These are phyloP conservation scores for Distichodus sexfasciatus DNA, from an alignment of 2,797 vertebrate species.

Conservation along the genomic window DNA sequence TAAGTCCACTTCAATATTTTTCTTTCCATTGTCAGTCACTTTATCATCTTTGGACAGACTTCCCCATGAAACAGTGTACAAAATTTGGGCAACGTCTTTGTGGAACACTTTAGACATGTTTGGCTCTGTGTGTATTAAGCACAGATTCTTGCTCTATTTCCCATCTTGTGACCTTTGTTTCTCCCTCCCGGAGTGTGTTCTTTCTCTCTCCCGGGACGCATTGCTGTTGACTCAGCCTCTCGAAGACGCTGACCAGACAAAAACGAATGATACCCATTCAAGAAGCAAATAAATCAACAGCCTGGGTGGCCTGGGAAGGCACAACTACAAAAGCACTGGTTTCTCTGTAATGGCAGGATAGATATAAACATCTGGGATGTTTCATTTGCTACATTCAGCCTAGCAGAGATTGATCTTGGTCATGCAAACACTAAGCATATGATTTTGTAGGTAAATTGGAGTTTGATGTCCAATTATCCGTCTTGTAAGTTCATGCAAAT, in stretches of 20 bases:
- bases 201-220: neutral
- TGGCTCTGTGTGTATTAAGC: conserved; percentile 39
- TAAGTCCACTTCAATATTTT: too few relatives aligned
- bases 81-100: conserved; percentile 49
- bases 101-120: conserved; percentile 47
- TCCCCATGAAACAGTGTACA: too few relatives aligned
- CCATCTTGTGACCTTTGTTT: neutral
- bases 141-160: conserved; percentile 42
- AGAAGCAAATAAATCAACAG: conserved; percentile 10
- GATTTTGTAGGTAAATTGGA: neutral
- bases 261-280: neutral
- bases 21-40: too few relatives aligned
- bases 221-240: conserved; percentile 34
- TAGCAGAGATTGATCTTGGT: neutral
- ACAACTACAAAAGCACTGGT: neutral
- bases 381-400: neutral
- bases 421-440: neutral
- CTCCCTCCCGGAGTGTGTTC: neutral
- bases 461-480: too few relatives aligned
- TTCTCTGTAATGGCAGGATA: neutral
- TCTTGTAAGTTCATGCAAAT: too few relatives aligned
- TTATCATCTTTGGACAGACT: too few relatives aligned
- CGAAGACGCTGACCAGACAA: neutral
- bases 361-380: neutral
- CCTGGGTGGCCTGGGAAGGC: conserved; percentile 29